These are phyloP conservation scores for Tinea pellionella DNA, from an alignment of 2,888 invertebrate species.

Conservation along the genomic window DNA sequence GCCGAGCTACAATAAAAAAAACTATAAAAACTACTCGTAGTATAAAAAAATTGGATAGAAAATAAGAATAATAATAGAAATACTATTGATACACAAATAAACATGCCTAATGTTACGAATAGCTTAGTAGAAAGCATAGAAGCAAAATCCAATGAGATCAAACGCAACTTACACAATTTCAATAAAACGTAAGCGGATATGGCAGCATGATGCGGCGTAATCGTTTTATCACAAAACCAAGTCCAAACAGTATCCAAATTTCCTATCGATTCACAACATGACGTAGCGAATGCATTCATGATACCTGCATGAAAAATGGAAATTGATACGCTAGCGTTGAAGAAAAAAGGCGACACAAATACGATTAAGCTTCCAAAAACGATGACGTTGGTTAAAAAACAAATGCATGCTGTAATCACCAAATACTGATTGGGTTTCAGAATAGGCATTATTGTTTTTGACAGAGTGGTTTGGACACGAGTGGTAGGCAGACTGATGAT, in stretches of 20 bases:
- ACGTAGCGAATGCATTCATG: conserved; percentile 27
- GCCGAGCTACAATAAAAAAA: too few relatives aligned
- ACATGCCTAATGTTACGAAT: too few relatives aligned
- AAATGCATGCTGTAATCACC: conserved; percentile 15
- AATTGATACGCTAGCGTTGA: conserved; percentile 25
- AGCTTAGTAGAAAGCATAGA: neutral
- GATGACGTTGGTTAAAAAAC: conserved; percentile 18
- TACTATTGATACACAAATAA: too few relatives aligned
- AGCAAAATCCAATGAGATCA: neutral
- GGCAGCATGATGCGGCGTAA: conserved; percentile 4
- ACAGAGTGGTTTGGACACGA: too few relatives aligned
- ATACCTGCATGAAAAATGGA: conserved; percentile 31
- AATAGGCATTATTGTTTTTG: too few relatives aligned
- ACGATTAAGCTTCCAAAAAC: conserved; percentile 15
- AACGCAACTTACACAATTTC: neutral
- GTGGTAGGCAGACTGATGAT: too few relatives aligned
- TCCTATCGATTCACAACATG: conserved; percentile 22
- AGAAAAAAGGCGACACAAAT: conserved; percentile 19
- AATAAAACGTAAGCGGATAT: neutral
- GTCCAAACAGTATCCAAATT: neutral
- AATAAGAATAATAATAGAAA: too few relatives aligned
- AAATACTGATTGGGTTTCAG: neutral
- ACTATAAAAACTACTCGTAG: too few relatives aligned
- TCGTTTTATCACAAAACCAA: conserved; percentile 3
- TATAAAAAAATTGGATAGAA: too few relatives aligned